These are phyloP conservation scores for Dasypolia templi DNA, from an alignment of 2,888 invertebrate genomes.

Conservation along the genomic window DNA sequence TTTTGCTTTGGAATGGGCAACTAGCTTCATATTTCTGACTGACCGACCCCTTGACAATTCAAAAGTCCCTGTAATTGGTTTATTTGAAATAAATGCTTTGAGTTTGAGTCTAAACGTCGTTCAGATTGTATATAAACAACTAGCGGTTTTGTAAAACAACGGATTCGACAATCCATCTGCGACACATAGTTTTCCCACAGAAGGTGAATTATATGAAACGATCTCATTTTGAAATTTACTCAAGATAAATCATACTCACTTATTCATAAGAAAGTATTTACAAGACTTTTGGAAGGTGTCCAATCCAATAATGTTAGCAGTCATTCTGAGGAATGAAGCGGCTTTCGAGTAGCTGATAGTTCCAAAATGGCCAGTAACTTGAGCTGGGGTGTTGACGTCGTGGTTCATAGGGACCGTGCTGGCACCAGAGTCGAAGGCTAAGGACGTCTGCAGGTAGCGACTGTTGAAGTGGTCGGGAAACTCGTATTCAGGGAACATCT, in stretches of 20 bases:
- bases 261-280: slow-evolving; percentile 81
- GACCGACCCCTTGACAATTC: no score
- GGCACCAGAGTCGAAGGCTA: slow-evolving; percentile 84
- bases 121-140: no score
- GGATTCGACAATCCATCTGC: no score
- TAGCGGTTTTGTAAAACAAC: no score
- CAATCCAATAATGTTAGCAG: slow-evolving; percentile 80
- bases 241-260: slow-evolving; percentile 81
- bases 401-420: slow-evolving; percentile 90
- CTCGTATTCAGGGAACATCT: slow-evolving; percentile 92
- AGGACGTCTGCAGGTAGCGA: slow-evolving; percentile 92
- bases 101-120: no score
- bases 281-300: slow-evolving; percentile 80
- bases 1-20: no score
- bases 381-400: slow-evolving; percentile 91
- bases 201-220: not conserved
- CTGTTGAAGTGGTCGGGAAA: slow-evolving; percentile 93
- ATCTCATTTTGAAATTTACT: not conserved
- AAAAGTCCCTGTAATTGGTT: no score
- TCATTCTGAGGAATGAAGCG: slow-evolving; percentile 86
- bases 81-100: no score
- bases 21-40: no score
- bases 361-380: slow-evolving; percentile 92
- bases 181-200: not conserved
- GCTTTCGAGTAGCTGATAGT: slow-evolving; percentile 93